Base-by-base conservation (phyloP, 2,888 invertebrate species). In the Hydraecia micacea region DNA sequence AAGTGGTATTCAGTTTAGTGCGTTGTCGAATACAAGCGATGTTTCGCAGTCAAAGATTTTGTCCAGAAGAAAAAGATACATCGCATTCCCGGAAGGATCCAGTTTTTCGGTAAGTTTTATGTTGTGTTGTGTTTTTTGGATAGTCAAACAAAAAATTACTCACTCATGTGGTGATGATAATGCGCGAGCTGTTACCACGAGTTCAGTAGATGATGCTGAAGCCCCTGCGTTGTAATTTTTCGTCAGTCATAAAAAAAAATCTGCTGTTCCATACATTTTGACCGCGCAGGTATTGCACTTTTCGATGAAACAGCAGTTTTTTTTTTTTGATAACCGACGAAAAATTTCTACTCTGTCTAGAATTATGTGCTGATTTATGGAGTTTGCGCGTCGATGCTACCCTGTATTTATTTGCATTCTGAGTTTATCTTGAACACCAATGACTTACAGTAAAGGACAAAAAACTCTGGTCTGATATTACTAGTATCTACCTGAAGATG, bases 11-110 rank as follows among this genome's bases (percentile, higher is more conserved):
- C 78, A 90, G 72, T 87, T 91, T n/a, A 80, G 87, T 90, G 79
- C 75, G 9, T 77, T 86, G 15, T 74, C 73, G 0, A 87, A 88
- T 49, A 55, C 72, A 28, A 79, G 73, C 52, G 74, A 84, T 77
- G 77, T 39, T 65, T 71, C 75, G 0, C 73, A 85, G 63, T 87
- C 94, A 28, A 96, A 93, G 85, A n/a, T 96, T 86, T 94, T 97
- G 83, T 97, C 97, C 0, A 96, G 98, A 78, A 96, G 94, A 81
- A 97, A 97, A 88, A 96, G 98, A 89, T 98, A 98, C 90, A 97
- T 98, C 21, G 97, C 97, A 46, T 98, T 98, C 94, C 98, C 98
- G 1, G 98, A 98, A 92, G 98, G 98, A 28, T 97, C 98, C 21
- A 97, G 97, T 93, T 97, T 98, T 94, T 97, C 98, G 80, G 98